These are phyloP conservation scores for Pammene fasciana DNA, from an alignment of 2,888 invertebrate genomes.

Conservation along the genomic window DNA sequence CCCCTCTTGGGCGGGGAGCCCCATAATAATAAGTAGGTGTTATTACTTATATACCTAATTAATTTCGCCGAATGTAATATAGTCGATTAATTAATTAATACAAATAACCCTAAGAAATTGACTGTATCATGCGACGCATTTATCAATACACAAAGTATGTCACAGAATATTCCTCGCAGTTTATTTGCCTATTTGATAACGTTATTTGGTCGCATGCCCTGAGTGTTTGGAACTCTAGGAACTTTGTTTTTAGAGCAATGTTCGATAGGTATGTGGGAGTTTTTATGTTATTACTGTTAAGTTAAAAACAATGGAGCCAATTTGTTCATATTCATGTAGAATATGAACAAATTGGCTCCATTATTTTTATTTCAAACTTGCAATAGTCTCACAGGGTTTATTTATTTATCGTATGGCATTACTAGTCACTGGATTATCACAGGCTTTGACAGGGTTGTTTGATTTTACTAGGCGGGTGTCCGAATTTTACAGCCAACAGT, in stretches of 20 bases:
- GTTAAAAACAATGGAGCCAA: not conserved
- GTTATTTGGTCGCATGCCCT: conserved; percentile 16
- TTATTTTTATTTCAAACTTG: too few species aligned
- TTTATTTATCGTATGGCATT: too few species aligned
- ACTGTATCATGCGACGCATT: conserved; percentile 11
- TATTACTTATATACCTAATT: too few species aligned
- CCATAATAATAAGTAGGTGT: too few species aligned
- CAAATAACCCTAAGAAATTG: conserved; percentile 7
- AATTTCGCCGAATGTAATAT: too few species aligned
- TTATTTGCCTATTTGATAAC: conserved; percentile 37
- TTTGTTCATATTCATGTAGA: too few species aligned
- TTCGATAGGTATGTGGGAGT: not conserved
- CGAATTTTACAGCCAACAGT: too few species aligned
- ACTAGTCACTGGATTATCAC: too few species aligned
- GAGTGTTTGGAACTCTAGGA: conserved; percentile 20
- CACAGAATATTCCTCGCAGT: conserved; percentile 39
- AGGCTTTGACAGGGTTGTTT: too few species aligned
- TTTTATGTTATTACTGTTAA: not conserved
- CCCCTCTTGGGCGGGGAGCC: too few species aligned
- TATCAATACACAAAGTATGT: conserved; percentile 36
- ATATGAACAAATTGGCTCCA: not conserved
- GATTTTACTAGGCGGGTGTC: too few species aligned
- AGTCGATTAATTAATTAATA: not conserved
- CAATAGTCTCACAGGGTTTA: too few species aligned
- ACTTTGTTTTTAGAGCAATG: conserved; percentile 18